Conservation (phyloP, 1,140 invertebrate species). For the Arctopsyche grandis region DNA sequence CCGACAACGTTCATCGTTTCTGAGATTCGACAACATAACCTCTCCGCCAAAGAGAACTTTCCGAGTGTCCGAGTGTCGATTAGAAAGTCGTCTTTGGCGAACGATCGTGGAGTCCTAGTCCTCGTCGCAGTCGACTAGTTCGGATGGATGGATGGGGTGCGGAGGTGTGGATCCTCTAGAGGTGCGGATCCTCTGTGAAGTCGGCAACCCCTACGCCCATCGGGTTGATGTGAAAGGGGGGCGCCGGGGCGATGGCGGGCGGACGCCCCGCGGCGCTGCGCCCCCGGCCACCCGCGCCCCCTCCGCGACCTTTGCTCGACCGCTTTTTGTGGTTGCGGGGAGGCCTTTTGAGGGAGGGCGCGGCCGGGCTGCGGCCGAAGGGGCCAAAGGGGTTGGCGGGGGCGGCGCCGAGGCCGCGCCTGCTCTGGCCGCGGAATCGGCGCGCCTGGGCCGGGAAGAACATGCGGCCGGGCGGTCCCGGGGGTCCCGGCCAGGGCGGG, state of each 20-base stretch:
- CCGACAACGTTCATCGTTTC: too few species aligned
- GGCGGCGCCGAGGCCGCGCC: neutral
- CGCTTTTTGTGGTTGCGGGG: conserved; percentile 1
- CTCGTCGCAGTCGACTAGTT: neutral
- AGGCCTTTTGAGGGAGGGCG: neutral
- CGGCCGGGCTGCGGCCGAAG: neutral
- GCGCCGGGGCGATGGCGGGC: neutral
- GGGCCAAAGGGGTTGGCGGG: neutral
- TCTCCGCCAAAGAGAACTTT: neutral
- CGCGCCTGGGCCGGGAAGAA: conserved; percentile 1
- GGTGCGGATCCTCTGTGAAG: conserved; percentile 33
- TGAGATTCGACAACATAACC: too few species aligned
- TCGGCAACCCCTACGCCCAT: neutral
- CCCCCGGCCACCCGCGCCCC: conserved; percentile 58
- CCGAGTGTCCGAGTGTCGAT: neutral
- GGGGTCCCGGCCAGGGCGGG: neutral
- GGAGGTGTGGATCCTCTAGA: neutral
- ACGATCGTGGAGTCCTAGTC: neutral
- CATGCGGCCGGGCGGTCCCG: neutral
- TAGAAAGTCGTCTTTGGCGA: neutral
- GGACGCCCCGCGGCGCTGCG: conserved; percentile 57
- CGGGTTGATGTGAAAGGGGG: too few species aligned
- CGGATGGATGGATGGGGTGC: neutral
- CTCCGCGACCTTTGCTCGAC: conserved; percentile 22
- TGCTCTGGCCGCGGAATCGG: neutral